Evolutionary conservation across 1,140 invertebrate species (phyloP).

Genomic region (Ceratosolen solmsi): DNA sequence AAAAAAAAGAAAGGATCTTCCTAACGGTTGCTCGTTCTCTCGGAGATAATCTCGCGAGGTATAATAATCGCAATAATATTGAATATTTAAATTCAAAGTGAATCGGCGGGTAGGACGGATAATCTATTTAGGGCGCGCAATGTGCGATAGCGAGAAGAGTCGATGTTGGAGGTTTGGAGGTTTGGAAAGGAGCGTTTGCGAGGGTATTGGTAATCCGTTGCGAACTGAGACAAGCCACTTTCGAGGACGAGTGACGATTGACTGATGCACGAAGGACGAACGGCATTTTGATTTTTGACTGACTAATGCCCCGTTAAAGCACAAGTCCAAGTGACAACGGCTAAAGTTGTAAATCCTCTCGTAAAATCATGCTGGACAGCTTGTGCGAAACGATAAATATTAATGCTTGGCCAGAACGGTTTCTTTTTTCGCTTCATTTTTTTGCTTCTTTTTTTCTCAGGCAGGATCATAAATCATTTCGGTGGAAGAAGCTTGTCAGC

Average conservation of each 20-base stretch:
- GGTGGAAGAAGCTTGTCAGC: slow-evolving; percentile 61
- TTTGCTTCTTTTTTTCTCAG: slow-evolving; percentile 54
- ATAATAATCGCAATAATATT: neutral
- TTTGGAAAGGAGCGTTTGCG: slow-evolving; percentile 16
- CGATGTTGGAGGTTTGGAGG: neutral
- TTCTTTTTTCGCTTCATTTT: slow-evolving; percentile 56
- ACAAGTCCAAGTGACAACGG: slow-evolving; percentile 58
- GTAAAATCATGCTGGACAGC: slow-evolving; percentile 54
- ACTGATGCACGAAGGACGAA: slow-evolving; percentile 58
- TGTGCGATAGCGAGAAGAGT: neutral
- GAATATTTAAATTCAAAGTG: neutral
- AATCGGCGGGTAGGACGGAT: neutral
- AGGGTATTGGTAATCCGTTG: slow-evolving; percentile 10
- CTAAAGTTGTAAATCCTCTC: slow-evolving; percentile 61
- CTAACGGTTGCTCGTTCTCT: no score
- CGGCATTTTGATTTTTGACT: slow-evolving; percentile 54
- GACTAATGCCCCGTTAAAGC: slow-evolving; percentile 48
- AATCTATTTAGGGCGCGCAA: neutral
- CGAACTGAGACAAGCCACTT: slow-evolving; percentile 25
- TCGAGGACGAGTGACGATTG: slow-evolving; percentile 55
- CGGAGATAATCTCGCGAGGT: no score
- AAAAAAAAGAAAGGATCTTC: no score
- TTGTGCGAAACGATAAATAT: slow-evolving; percentile 64
- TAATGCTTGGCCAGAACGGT: slow-evolving; percentile 62
- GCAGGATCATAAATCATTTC: slow-evolving; percentile 60